Conservation (phyloP, 2,888 invertebrate genomes). For the Netelia melanura region DNA sequence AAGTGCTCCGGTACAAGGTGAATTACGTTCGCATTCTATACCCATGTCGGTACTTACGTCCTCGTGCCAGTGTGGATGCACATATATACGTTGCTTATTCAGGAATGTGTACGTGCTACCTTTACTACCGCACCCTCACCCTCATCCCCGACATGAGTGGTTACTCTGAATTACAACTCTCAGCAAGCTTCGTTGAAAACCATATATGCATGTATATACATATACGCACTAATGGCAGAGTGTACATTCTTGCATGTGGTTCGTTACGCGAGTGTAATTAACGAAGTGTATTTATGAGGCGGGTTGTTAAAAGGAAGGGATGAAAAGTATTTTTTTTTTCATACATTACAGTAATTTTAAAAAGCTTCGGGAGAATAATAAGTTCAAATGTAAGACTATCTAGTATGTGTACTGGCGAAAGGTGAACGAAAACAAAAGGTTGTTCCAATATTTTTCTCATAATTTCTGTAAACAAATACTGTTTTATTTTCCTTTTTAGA, state of each 20-base stretch:
- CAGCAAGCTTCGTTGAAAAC: neutral
- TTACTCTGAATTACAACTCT: constrained; percentile 13
- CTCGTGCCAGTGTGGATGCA: neutral
- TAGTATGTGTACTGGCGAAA: no score
- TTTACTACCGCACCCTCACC: neutral
- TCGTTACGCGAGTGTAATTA: constrained; percentile 16
- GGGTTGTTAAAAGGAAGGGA: neutral
- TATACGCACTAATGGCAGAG: neutral
- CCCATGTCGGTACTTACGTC: neutral
- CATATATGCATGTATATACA: neutral
- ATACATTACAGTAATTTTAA: neutral
- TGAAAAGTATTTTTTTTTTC: neutral
- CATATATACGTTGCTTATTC: neutral
- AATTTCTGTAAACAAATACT: no score
- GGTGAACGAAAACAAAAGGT: no score
- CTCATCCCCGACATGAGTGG: neutral
- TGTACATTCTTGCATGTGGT: neutral
- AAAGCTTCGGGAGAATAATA: neutral
- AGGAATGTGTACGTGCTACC: neutral
- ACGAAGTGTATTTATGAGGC: neutral
- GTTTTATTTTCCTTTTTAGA: no score
- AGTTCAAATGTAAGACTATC: neutral
- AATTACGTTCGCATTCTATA: neutral
- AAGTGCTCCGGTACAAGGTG: constrained; percentile 1
- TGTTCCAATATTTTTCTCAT: no score